Evolutionary conservation across 2,888 invertebrate genomes (phyloP), one percentile per base, ranked within the genome.

Genomic region (Seira ritae): DNA sequence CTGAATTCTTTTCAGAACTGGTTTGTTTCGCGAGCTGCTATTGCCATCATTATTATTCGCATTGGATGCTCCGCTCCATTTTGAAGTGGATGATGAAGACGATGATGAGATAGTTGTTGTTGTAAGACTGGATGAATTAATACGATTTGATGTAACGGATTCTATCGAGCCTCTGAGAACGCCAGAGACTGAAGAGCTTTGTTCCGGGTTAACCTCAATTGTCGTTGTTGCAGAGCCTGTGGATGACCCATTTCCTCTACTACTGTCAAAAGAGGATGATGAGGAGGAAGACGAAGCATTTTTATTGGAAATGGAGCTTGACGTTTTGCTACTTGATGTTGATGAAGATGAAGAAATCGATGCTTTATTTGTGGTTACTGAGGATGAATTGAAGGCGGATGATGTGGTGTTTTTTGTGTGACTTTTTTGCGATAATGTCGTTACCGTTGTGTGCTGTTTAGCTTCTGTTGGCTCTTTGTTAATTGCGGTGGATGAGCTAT

Each of bases 1-100:
- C 69, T 73, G 84, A 42, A 76, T 77, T 82, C 68, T 79, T 74
- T 87, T 88, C 10, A 88, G 74, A 79, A 87, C 85, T 70, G 88
- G 87, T 79, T 88, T 88, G 31, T 65, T 75, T 71, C 75, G 69
- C 20, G 46, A 4, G 31, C 72, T 24, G 55, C 68, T 23, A 15
- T 71, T 71, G 15, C 75, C 70, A 3, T 81, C 81, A 46, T 60
- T 62, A 31, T 31, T 31, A 60, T 42, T 67, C 23, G 70, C 55
- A 74, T 23, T 73, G 23, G 72, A 31, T n/a, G 24, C 17, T 76
- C 62, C 72, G 70, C 71, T 70, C 42, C 46, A 72, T 19, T 78
- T 24, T 76, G 42, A 20, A 8, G 31, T 62, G 31, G 31, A 31
- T 69, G 69, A 17, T 71, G 55, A 31, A 60, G 69, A 17, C 66